These are phyloP conservation scores for Platycnemis pennipes DNA, from an alignment of 2,888 invertebrate species.

Conservation along the genomic window DNA sequence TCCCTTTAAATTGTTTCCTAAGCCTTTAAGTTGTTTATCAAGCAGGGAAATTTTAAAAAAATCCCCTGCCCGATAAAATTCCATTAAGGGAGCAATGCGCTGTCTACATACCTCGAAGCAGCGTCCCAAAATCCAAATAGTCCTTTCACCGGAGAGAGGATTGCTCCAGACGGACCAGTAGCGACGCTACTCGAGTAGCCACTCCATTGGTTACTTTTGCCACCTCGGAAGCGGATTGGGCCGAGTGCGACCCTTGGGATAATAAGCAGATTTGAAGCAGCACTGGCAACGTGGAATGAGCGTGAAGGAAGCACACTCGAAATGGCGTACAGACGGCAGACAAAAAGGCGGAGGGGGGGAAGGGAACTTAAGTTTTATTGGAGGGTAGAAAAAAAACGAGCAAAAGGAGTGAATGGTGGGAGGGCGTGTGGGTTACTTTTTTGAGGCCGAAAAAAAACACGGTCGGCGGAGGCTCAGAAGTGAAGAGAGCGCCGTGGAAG, in stretches of 20 bases:
- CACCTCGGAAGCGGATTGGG: background rate
- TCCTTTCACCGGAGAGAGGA: background rate
- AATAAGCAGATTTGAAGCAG: background rate
- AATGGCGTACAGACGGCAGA: background rate
- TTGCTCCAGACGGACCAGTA: background rate
- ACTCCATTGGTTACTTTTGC: background rate
- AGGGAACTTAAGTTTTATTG: background rate
- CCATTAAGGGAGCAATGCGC: background rate
- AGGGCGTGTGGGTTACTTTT: no score
- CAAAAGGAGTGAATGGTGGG: no score
- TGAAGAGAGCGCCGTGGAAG: background rate
- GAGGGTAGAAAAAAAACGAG: background rate
- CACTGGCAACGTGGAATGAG: background rate
- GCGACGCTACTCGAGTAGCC: background rate
- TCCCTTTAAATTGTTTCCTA: no score
- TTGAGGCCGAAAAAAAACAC: no score
- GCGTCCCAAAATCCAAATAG: background rate
- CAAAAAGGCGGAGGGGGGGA: background rate
- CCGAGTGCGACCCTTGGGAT: background rate
- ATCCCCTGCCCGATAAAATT: no score
- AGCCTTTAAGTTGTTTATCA: no score
- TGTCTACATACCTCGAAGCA: background rate
- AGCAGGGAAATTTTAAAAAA: no score
- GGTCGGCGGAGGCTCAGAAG: background rate
- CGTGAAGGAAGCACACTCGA: background rate